Evolutionary conservation across 2,888 invertebrate species (phyloP), one percentile per base, ranked within the genome.

Genomic region (Nemoura dubitans): DNA sequence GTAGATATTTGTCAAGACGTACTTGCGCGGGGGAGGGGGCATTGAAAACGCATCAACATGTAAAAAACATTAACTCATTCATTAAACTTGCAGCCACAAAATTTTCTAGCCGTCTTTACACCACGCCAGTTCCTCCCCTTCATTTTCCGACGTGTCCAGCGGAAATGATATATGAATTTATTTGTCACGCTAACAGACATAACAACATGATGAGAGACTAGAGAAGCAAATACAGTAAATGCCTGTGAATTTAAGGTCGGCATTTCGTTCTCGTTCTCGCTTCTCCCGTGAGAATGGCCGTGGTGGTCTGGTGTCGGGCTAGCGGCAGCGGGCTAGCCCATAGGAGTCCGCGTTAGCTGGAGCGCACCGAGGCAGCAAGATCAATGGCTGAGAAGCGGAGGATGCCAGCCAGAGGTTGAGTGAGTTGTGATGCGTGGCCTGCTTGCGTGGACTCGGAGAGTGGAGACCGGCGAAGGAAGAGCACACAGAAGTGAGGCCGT

Each of bases 311-410:
- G n/a, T 30, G n/a, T 30, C 21, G 29, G 30, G 16, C 28, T 16
- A 16, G 30, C 21, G 21, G 43, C 30, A n/a, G 43, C 43, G 36
- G 6, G n/a, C 26, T n/a, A 36, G 36, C 36, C 36, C 36, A 36
- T 36, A 36, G 36, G 36, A 36, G 5, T 36, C 36, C 10, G 3
- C 5, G 36, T 10, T 6, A 36, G 29, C 28, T 14, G 26, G 29
- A 30, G 30, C 21, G 81, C 81, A 36, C 21, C 83, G 25, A 83
- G 43, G 83, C 83, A 83, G 29, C 83, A 83, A 43, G 43, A 83
- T 43, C 83, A 83, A 83, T 83, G 83, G 83, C 83, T 83, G 83
- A 30, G 42, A 42, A 83, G 83, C 26, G 42, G 42, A 42, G 83
- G 42, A 83, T 78, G 78, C 21, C 29, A 7, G 30, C 30, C 83